Evolutionary conservation across 2,113 vertebrate genomes (phyloP).

Genomic region (Butorides virescens): DNA sequence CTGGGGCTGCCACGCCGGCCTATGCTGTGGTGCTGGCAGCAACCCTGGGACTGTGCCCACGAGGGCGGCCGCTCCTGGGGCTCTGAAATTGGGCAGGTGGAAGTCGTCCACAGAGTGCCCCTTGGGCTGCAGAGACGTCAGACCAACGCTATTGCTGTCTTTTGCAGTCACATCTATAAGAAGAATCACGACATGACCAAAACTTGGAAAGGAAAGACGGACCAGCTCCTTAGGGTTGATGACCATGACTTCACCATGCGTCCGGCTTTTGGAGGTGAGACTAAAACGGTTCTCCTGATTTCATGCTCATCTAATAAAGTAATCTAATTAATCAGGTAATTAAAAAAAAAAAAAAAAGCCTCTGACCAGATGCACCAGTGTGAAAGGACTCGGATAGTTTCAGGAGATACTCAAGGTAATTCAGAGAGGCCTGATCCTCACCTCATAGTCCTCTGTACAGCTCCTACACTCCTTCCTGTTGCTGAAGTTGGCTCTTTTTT

Average conservation of each 20-base stretch:
- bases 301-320: background rate
- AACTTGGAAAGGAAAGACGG: constrained; percentile 76
- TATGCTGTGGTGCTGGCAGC: rapidly evolving
- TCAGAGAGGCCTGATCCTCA: background rate
- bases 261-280: constrained; percentile 91
- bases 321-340: background rate
- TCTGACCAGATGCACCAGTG: background rate
- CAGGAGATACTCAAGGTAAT: background rate
- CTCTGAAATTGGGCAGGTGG: rapidly evolving
- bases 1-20: rapidly evolving
- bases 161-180: constrained; percentile 81
- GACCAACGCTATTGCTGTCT: background rate
- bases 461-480: background rate
- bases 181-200: constrained; percentile 87
- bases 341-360: background rate
- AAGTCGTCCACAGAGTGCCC: rapidly evolving
- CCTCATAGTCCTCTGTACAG: background rate
- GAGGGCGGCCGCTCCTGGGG: background rate
- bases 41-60: background rate
- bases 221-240: constrained; percentile 86
- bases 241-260: constrained; percentile 95
- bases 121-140: rapidly evolving
- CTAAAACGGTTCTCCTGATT: background rate
- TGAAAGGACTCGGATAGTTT: background rate
- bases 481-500: background rate